Percentiles rank a stretch among this genome's conserved stretches.
Evolutionary conservation across 2,113 vertebrate genomes (phyloP).

Genomic region (Cisticola juncidis): DNA sequence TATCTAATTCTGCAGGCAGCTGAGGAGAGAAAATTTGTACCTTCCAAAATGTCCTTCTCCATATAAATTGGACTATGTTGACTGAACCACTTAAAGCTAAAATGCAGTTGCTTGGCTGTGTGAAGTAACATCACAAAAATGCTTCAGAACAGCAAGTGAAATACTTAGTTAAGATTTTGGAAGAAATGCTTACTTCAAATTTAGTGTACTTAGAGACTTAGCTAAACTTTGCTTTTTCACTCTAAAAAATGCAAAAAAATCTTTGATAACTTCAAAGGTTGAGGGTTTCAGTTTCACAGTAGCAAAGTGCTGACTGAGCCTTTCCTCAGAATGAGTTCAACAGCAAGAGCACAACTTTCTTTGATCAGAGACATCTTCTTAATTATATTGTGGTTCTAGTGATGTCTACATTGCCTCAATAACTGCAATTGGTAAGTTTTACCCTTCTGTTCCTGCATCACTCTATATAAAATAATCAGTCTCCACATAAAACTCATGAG

Average conservation of each 20-base stretch:
- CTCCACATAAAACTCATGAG: background rate
- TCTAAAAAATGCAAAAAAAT: constrained; percentile 12
- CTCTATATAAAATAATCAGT: background rate
- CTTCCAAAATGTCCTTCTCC: background rate
- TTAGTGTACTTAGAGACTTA: background rate
- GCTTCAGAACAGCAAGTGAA: background rate
- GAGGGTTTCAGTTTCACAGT: constrained; percentile 8
- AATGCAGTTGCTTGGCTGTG: background rate
- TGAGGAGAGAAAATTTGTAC: background rate
- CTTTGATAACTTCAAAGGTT: constrained; percentile 41
- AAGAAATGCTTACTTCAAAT: constrained; percentile 11
- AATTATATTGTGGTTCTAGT: background rate
- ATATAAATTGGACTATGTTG: background rate
- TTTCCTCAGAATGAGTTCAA: background rate
- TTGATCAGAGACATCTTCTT: constrained; percentile 33
- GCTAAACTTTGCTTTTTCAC: constrained; percentile 11
- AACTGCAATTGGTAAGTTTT: background rate
- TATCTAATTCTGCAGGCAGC: background rate
- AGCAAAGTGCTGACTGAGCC: constrained; percentile 26
- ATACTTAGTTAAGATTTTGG: background rate
- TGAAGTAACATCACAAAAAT: background rate
- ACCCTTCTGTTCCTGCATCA: background rate
- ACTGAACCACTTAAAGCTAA: background rate
- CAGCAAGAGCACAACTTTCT: constrained; percentile 21
- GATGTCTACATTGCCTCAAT: background rate